Conservation (phyloP, 2,888 invertebrate genomes). For the Tenthredo amoena region DNA sequence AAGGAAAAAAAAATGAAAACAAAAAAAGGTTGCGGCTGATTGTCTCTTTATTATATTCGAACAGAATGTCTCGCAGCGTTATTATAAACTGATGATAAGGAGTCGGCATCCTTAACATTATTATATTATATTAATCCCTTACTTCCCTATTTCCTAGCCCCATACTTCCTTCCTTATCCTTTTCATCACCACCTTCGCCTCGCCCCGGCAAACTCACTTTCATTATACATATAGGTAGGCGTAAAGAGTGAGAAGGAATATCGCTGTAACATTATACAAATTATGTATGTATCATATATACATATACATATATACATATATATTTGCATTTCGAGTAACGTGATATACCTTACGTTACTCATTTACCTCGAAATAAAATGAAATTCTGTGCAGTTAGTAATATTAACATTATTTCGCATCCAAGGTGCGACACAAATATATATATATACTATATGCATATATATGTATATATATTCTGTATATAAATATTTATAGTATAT, state of each 20-base stretch:
- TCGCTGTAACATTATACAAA: slow-evolving; percentile 38
- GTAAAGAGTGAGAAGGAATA: slow-evolving; percentile 23
- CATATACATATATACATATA: slow-evolving; percentile 2
- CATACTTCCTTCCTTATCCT: neutral
- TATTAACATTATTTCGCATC: neutral
- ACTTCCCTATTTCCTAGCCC: neutral
- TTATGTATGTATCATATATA: slow-evolving; percentile 32
- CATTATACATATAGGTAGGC: slow-evolving; percentile 30
- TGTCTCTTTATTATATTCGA: neutral
- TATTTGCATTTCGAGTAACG: neutral
- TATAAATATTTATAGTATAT: slow-evolving; percentile 46
- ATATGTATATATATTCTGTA: slow-evolving; percentile 22
- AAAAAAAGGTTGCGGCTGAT: slow-evolving; percentile 9
- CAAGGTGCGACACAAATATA: neutral
- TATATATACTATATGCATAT: neutral
- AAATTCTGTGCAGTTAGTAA: neutral
- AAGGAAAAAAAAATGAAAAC: neutral
- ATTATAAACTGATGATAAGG: neutral
- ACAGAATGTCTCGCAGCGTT: neutral
- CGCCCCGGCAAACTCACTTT: slow-evolving; percentile 1
- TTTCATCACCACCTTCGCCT: neutral
- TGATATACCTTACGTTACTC: neutral
- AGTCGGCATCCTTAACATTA: slow-evolving; percentile 15
- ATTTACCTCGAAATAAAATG: neutral
- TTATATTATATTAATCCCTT: neutral